Evolutionary conservation across 2,113 vertebrate genomes (phyloP).

Genomic region (Caracal caracal): DNA sequence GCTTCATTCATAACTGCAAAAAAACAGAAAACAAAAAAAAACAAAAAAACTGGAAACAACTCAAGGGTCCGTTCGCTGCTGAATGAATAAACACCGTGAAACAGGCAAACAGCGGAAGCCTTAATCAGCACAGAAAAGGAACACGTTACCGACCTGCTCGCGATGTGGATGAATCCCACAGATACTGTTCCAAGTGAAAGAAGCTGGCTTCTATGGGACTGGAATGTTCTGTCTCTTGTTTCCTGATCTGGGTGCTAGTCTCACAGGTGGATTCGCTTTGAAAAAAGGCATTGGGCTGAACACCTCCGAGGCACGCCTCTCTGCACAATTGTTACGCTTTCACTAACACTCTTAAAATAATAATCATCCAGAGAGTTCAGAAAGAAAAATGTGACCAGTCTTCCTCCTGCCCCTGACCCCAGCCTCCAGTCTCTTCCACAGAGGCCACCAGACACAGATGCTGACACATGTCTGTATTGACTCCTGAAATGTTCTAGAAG

Average conservation of each 20-base stretch:
- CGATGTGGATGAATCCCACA: neutral
- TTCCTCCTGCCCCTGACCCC: neutral
- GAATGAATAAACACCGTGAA: neutral
- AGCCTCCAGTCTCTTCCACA: neutral
- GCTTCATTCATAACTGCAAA: neutral
- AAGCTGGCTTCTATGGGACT: neutral
- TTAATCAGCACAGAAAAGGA: neutral
- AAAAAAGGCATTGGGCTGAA: neutral
- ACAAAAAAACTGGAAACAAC: neutral
- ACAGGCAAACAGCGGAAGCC: fast-evolving
- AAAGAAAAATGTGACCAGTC: neutral
- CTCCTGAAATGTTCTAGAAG: neutral
- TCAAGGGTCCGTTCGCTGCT: too few relatives aligned
- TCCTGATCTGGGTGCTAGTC: neutral
- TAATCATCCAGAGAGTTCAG: neutral
- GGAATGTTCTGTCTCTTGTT: neutral
- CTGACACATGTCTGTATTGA: neutral
- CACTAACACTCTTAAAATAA: neutral
- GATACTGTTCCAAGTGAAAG: neutral
- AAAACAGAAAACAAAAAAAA: neutral
- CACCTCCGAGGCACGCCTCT: neutral
- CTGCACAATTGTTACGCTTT: neutral
- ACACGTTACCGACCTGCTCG: fast-evolving
- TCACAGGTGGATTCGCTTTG: neutral
- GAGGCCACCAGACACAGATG: neutral